phyloP scores from a whole-genome alignment of 2,888 invertebrate genomes.

The Tribolium freemani region DNA sequence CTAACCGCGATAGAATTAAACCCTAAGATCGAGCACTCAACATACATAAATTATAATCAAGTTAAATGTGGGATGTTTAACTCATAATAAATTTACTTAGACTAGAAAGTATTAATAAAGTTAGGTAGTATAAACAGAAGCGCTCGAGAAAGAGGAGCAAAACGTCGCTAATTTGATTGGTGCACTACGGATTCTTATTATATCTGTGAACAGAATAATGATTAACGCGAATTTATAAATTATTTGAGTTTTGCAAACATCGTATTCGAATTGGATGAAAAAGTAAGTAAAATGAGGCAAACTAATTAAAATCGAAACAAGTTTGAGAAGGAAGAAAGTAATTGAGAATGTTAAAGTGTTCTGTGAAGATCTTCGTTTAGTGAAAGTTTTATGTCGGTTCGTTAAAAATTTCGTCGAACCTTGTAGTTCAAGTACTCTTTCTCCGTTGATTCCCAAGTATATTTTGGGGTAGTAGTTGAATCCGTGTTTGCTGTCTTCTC shows the following conservation, averaged over 20 bases:
- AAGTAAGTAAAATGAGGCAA: background rate
- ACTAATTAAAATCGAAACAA: background rate
- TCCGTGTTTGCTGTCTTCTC: conserved; percentile 75
- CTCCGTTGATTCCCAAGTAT: conserved; percentile 80
- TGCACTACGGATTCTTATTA: background rate
- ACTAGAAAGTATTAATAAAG: background rate
- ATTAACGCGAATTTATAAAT: background rate
- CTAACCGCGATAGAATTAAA: background rate
- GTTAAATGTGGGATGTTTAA: background rate
- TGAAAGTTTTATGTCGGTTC: background rate
- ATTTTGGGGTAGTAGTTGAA: conserved; percentile 79
- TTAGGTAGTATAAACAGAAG: background rate
- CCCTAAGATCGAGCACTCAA: background rate
- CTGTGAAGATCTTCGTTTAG: background rate
- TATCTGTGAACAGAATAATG: background rate
- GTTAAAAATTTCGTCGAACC: conserved; percentile 62
- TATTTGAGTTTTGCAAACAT: background rate
- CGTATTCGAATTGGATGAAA: background rate
- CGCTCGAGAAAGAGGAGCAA: background rate
- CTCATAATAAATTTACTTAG: background rate
- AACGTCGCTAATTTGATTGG: background rate
- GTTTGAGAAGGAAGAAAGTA: background rate
- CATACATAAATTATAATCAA: background rate
- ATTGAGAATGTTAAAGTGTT: background rate
- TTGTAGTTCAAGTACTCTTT: conserved; percentile 78